Percentiles rank a stretch among this genome's conserved stretches.
Conservation (phyloP, 2,888 invertebrate species). For the Chrysopilus asiliformis region DNA sequence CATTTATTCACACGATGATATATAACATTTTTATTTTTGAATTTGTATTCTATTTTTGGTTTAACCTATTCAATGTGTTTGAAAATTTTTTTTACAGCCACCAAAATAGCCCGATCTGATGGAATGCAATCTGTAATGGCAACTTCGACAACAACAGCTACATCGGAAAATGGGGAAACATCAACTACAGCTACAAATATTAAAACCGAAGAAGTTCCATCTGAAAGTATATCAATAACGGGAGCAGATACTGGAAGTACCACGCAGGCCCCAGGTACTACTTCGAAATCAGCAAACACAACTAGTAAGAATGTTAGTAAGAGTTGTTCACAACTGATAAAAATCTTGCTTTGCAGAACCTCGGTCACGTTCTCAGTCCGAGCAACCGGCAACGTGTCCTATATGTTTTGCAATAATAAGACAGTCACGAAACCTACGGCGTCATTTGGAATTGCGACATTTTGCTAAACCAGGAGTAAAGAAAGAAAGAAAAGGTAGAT, state of each 20-base stretch:
- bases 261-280: constrained; percentile 23
- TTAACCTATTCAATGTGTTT: too few species aligned
- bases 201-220: constrained; percentile 13
- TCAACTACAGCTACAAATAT: constrained; percentile 24
- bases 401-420: constrained; percentile 45
- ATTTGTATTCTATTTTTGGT: too few species aligned
- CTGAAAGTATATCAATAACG: constrained; percentile 1
- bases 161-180: constrained; percentile 16
- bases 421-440: constrained; percentile 44
- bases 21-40: too few species aligned
- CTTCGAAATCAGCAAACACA: constrained; percentile 12
- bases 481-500: constrained; percentile 36
- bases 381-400: constrained; percentile 47
- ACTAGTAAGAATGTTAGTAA: constrained; percentile 3
- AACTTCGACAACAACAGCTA: constrained; percentile 15
- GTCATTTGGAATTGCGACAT: constrained; percentile 40
- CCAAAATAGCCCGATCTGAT: constrained; percentile 32
- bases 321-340: too few species aligned
- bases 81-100: constrained; percentile 19
- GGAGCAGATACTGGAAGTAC: constrained; percentile 20
- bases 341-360: constrained; percentile 27
- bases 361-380: constrained; percentile 44
- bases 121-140: constrained; percentile 33
- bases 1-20: too few species aligned
- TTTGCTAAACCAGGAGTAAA: constrained; percentile 36